phyloP scores from a whole-genome alignment of 2,888 invertebrate genomes.

The Megalurothrips usitatus region DNA sequence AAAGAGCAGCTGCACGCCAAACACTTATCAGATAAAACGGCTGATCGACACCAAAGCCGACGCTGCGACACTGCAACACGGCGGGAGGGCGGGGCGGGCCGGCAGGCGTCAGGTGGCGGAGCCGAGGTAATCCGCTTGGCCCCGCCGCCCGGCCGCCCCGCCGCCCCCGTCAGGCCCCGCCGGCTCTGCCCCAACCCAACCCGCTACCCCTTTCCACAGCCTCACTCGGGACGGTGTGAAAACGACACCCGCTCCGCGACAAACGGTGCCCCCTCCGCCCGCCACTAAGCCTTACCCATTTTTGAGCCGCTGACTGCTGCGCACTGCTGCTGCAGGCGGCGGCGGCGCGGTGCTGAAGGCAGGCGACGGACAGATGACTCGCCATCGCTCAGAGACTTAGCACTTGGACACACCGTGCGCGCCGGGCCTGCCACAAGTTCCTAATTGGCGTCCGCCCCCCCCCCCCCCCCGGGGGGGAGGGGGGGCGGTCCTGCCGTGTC shows the following conservation, averaged over 20 bases:
- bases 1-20: slow-evolving; percentile 9
- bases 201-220: no score
- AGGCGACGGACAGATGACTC: slow-evolving; percentile 1
- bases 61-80: neutral
- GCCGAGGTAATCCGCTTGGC: slow-evolving; percentile 9
- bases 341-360: no score
- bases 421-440: slow-evolving; percentile 12
- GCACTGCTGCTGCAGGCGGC: no score
- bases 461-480: neutral
- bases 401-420: neutral
- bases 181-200: neutral
- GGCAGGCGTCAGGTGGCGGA: slow-evolving; percentile 4
- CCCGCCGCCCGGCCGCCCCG: neutral
- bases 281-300: no score
- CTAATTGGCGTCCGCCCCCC: neutral
- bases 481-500: neutral
- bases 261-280: no score
- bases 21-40: slow-evolving; percentile 17
- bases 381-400: slow-evolving; percentile 14
- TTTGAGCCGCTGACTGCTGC: no score
- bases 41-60: neutral
- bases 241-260: no score
- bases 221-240: no score
- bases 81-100: neutral
- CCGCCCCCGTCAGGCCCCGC: neutral